These are phyloP conservation scores for Pterois miles DNA, from an alignment of 2,797 vertebrate species.

Conservation along the genomic window DNA sequence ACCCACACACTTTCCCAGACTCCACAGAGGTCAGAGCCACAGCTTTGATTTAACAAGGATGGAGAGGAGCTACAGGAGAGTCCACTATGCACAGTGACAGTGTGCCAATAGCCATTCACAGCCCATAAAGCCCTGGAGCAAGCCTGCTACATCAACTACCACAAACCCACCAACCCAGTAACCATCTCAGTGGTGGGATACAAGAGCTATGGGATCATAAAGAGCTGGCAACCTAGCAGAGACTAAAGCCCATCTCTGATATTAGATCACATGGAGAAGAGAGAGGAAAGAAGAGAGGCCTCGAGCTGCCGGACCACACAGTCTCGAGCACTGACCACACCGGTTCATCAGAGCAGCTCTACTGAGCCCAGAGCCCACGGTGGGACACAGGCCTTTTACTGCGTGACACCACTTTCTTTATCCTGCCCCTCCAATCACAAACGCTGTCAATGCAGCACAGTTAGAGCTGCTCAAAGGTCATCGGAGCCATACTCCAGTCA, in stretches of 20 bases:
- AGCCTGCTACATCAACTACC: slow-evolving; percentile 4
- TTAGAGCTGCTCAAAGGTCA: not conserved
- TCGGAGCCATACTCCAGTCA: not conserved
- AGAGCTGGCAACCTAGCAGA: not conserved
- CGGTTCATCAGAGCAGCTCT: slow-evolving; percentile 6
- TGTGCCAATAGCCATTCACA: not conserved
- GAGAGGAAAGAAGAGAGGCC: not conserved
- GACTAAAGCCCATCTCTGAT: not conserved
- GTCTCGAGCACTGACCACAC: not conserved
- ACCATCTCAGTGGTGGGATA: too few relatives aligned
- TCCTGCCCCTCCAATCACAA: slow-evolving; percentile 6
- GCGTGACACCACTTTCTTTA: slow-evolving; percentile 9
- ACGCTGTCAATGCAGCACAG: not conserved
- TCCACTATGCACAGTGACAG: not conserved
- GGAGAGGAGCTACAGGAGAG: not conserved
- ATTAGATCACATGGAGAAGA: not conserved
- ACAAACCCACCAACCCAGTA: not conserved
- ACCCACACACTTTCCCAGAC: not conserved
- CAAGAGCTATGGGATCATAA: not conserved
- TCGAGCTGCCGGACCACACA: not conserved
- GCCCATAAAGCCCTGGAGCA: not conserved
- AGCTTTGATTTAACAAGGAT: not conserved
- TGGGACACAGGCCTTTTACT: slow-evolving; percentile 15
- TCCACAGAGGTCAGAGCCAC: slow-evolving; percentile 1
- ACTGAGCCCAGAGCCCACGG: not conserved